Evolutionary conservation across 2,113 vertebrate genomes (phyloP).

Genomic region (Hemiscyllium ocellatum): DNA sequence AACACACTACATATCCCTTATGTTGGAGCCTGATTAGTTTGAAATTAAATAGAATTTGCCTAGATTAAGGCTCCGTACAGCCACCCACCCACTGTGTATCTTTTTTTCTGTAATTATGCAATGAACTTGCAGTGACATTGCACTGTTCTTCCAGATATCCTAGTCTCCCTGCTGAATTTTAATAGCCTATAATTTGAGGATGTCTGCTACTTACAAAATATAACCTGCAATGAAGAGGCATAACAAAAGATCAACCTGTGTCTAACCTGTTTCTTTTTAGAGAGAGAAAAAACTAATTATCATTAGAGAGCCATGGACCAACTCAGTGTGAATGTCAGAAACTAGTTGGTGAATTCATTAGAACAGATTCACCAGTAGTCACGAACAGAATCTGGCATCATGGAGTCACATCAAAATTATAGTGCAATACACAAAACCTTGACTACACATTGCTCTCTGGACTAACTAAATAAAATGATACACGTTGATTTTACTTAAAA

Average conservation of each 20-base stretch:
- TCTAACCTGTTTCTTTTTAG: neutral
- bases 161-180: neutral
- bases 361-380: neutral
- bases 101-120: neutral
- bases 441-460: neutral
- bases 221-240: neutral
- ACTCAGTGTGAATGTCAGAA: neutral
- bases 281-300: slow-evolving; percentile 4
- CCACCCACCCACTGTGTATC: neutral
- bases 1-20: neutral
- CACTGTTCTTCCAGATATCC: neutral
- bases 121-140: slow-evolving; percentile 23
- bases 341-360: neutral
- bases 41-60: neutral
- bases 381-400: neutral
- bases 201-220: neutral
- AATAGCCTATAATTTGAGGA: slow-evolving; percentile 31
- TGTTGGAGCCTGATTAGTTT: neutral
- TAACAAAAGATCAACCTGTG: neutral
- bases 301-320: neutral
- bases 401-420: neutral
- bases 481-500: neutral
- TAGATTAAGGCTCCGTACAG: neutral
- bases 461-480: neutral
- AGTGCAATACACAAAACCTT: neutral